phyloP scores from a whole-genome alignment of 2,888 invertebrate species.

The Anoncus sp. region DNA sequence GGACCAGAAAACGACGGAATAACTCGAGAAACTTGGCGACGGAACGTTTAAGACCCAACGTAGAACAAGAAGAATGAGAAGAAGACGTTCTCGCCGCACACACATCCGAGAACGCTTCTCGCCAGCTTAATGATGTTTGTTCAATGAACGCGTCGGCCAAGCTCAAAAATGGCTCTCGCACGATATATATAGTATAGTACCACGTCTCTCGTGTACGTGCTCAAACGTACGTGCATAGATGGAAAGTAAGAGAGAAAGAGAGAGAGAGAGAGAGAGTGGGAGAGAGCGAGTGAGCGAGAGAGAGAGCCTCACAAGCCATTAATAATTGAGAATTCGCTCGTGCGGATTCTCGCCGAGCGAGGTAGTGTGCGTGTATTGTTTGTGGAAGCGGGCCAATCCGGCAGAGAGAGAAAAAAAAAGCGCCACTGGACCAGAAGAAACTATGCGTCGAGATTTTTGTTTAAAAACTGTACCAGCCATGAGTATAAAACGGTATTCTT shows the following conservation, averaged over 20 bases:
- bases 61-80: constrained; percentile 41
- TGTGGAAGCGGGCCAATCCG: constrained; percentile 63
- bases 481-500: neutral
- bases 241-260: constrained; percentile 10
- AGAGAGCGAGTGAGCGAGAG: constrained; percentile 13
- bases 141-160: constrained; percentile 66
- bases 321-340: constrained; percentile 63
- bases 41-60: constrained; percentile 62
- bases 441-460: constrained; percentile 8
- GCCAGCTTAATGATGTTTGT: constrained; percentile 71
- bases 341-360: constrained; percentile 9
- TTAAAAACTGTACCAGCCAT: neutral
- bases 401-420: constrained; percentile 6
- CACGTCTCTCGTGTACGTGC: constrained; percentile 12
- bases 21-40: constrained; percentile 64
- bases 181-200: constrained; percentile 22
- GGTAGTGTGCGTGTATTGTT: constrained; percentile 55
- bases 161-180: constrained; percentile 57
- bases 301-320: constrained; percentile 53
- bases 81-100: constrained; percentile 54
- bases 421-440: constrained; percentile 4
- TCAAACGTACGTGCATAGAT: constrained; percentile 24
- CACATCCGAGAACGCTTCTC: constrained; percentile 61
- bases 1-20: constrained; percentile 44
- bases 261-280: neutral